A percentile compares a stretch with the other conserved stretches of the same genome.
phyloP scores from a whole-genome alignment of 2,888 invertebrate genomes.

The Brenthis daphne region DNA sequence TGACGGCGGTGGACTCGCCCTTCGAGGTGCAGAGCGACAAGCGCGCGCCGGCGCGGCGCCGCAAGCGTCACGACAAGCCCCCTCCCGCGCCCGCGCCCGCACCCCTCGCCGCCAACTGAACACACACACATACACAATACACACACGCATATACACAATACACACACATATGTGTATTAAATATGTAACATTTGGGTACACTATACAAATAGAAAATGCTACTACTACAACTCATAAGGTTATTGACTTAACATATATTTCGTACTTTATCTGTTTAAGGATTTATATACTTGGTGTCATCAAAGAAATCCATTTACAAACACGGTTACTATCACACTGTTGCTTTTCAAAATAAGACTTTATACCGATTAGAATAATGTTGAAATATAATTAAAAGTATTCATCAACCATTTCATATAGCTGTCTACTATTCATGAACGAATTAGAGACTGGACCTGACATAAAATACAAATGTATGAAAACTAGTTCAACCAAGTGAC shows the following conservation, averaged over 20 bases:
- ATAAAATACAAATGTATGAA: no score
- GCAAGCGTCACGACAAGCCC: slow-evolving; percentile 67
- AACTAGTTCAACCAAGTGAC: no score
- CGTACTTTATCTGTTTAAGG: no score
- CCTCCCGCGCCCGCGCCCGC: slow-evolving; percentile 34
- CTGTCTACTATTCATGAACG: no score
- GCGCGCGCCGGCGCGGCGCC: slow-evolving; percentile 76
- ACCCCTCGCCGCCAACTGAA: slow-evolving; percentile 40
- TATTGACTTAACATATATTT: no score
- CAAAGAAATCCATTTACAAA: slow-evolving; percentile 4
- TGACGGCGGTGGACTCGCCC: slow-evolving; percentile 78
- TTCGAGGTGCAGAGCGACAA: slow-evolving; percentile 83
- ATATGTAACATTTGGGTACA: background rate
- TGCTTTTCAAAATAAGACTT: no score
- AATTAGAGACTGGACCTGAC: no score
- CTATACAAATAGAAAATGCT: no score
- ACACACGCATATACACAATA: background rate
- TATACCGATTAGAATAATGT: no score
- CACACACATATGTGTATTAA: background rate
- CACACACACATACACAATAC: background rate
- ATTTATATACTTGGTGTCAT: background rate
- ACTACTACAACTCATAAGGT: no score
- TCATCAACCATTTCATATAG: no score
- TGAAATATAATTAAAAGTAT: no score
- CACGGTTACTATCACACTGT: background rate